Base-by-base conservation (phyloP, 2,113 vertebrate species). In the Chloroceryle aenea region DNA sequence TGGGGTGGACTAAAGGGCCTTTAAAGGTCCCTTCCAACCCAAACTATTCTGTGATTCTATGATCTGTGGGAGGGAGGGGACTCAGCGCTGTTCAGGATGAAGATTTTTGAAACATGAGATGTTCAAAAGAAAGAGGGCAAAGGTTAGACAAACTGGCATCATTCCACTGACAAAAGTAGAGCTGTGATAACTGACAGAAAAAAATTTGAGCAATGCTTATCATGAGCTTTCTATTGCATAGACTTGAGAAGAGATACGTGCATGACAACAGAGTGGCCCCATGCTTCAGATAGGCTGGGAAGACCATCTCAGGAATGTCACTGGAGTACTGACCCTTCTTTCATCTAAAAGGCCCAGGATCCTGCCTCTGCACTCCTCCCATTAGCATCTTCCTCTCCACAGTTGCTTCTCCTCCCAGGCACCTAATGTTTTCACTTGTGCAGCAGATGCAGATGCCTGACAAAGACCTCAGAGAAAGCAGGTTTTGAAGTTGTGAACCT, bases 231-330 rank as follows among this genome's bases (percentile, higher is more conserved):
- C 32, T 20, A 22, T 25, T 32, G 43, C 13, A 32, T 38, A 13
- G 43, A 52, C n/a, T 68, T 36, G 30, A 85, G 82, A 82, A 6
- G 48, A 87, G 14, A 55, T 50, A 66, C 42, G 2, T 29, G 21
- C 45, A 22, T 7, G 42, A 36, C 50, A 59, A 34, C 29, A 36
- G 58, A 53, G 27, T 26, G 63, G 21, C 9, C 17, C 21, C 45
- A n/a, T 14, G 19, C 12, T 36, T 2, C 1, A 1, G 4, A 7
- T 14, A 59, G 25, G 7, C 14, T 71, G 29, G 16, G 56, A 34
- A 75, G 13, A 78, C 5, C 3, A 72, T 32, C 14, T 25, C 38
- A 50, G 14, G 3, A 9, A n/a, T 38, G 19, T 50, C 85, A 45
- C 6, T n/a, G n/a, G 23, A n/a, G 6, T 45, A 63, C 48, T 2